These are phyloP conservation scores for Drosophila nigricruria DNA, from an alignment of 2,888 invertebrate species.

Conservation along the genomic window DNA sequence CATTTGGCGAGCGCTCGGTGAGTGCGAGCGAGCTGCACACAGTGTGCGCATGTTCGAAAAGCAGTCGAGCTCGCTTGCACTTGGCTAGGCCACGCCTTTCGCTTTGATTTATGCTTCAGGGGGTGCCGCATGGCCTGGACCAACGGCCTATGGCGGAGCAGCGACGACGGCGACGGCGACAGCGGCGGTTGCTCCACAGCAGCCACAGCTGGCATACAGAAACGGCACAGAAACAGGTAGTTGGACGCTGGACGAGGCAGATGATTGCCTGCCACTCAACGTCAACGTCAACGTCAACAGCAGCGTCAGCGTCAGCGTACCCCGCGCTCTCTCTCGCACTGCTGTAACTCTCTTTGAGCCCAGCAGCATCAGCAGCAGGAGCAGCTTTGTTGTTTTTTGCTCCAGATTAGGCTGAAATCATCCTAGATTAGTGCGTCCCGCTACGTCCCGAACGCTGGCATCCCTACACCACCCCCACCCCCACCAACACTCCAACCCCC, in stretches of 20 bases:
- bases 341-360: conserved; percentile 10
- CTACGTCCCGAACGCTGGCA: conserved; percentile 20
- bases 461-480: conserved; percentile 11
- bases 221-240: conserved; percentile 81
- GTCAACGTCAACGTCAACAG: conserved; percentile 53
- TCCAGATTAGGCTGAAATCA: conserved; percentile 82
- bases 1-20: conserved; percentile 53
- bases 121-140: conserved; percentile 74
- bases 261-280: conserved; percentile 70
- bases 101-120: conserved; percentile 77
- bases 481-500: conserved; percentile 11
- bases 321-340: conserved; percentile 10
- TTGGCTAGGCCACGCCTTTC: conserved; percentile 70
- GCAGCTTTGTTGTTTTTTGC: conserved; percentile 54
- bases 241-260: conserved; percentile 68
- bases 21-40: conserved; percentile 51
- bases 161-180: conserved; percentile 38
- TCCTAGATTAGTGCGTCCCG: conserved; percentile 80
- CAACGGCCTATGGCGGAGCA: conserved; percentile 69
- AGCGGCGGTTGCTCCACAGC: conserved; percentile 42
- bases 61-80: conserved; percentile 44
- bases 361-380: conserved; percentile 27
- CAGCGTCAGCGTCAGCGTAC: conserved; percentile 25
- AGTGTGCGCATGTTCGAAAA: conserved; percentile 62
- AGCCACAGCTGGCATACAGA: conserved; percentile 47